Percentiles rank a stretch among this genome's conserved stretches.
Conservation (phyloP, 1,140 invertebrate genomes). For the Drosophila pectinifera region DNA sequence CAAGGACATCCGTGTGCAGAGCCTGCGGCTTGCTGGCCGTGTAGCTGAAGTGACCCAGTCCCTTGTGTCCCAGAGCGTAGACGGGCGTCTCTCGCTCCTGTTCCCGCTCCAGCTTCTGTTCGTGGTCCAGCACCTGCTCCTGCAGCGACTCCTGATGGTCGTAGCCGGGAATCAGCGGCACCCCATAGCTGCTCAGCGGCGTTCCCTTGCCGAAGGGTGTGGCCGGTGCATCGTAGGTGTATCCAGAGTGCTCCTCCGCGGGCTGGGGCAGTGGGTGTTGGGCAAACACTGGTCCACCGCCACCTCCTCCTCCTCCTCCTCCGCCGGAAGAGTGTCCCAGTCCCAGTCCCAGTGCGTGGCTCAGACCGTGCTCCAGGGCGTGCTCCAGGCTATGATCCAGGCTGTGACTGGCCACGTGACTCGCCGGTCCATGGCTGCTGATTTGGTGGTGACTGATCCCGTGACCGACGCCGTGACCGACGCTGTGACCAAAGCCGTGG, state of each 20-base stretch:
- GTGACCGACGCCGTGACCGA: constrained; percentile 10
- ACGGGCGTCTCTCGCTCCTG: constrained; percentile 52
- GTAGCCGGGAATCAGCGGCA: constrained; percentile 62
- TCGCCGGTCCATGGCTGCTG: constrained; percentile 18
- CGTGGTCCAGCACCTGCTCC: constrained; percentile 44
- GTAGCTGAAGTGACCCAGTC: constrained; percentile 75
- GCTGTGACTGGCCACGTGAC: constrained; percentile 16
- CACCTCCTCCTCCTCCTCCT: constrained; percentile 2
- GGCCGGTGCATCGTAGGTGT: constrained; percentile 53
- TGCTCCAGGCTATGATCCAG: constrained; percentile 28
- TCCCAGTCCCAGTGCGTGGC: constrained; percentile 31
- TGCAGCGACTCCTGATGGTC: constrained; percentile 52
- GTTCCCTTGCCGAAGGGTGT: constrained; percentile 54
- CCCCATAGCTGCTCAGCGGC: constrained; percentile 63
- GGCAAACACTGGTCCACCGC: constrained; percentile 5
- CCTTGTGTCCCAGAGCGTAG: constrained; percentile 77
- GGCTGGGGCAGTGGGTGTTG: constrained; percentile 32
- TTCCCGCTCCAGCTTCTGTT: constrained; percentile 24
- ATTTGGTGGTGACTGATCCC: constrained; percentile 20
- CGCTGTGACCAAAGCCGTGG: neutral
- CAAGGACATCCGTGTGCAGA: constrained; percentile 58
- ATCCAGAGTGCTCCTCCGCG: constrained; percentile 44
- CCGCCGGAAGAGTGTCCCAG: constrained; percentile 15
- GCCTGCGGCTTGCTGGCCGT: constrained; percentile 74
- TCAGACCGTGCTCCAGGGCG: constrained; percentile 28